Evolutionary conservation across 2,888 invertebrate genomes (phyloP).

Genomic region (Ochropleura leucogaster): DNA sequence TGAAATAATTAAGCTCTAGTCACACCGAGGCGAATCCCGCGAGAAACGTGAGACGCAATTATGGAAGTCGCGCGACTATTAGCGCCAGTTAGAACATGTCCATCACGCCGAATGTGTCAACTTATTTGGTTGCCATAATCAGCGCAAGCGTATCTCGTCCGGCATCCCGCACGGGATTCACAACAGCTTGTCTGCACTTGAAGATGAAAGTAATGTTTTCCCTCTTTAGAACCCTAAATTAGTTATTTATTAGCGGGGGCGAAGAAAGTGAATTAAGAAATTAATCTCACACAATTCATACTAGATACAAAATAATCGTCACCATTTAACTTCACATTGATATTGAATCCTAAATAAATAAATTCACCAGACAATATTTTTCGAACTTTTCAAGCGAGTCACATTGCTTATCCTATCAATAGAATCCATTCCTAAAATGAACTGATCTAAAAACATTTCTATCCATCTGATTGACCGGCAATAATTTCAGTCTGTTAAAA

Average conservation of each 20-base stretch:
- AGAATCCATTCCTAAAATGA: constrained; percentile 50
- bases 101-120: neutral
- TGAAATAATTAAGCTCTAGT: constrained; percentile 4
- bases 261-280: neutral
- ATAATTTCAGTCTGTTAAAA: constrained; percentile 63
- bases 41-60: neutral
- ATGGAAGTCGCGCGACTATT: neutral
- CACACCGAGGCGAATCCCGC: neutral
- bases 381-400: constrained; percentile 65
- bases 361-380: constrained; percentile 66
- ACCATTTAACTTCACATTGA: constrained; percentile 63
- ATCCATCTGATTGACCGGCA: constrained; percentile 57
- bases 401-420: constrained; percentile 63
- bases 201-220: neutral
- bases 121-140: neutral
- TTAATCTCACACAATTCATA: neutral
- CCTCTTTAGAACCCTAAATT: neutral
- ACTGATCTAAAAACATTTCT: constrained; percentile 46
- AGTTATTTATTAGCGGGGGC: neutral
- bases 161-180: neutral
- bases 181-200: neutral
- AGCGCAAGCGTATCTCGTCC: neutral
- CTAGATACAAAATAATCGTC: constrained; percentile 40
- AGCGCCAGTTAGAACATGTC: neutral
- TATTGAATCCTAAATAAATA: constrained; percentile 65